phyloP scores from a whole-genome alignment of 2,113 vertebrate genomes.

The Cryptomyrus ogoouensis region DNA sequence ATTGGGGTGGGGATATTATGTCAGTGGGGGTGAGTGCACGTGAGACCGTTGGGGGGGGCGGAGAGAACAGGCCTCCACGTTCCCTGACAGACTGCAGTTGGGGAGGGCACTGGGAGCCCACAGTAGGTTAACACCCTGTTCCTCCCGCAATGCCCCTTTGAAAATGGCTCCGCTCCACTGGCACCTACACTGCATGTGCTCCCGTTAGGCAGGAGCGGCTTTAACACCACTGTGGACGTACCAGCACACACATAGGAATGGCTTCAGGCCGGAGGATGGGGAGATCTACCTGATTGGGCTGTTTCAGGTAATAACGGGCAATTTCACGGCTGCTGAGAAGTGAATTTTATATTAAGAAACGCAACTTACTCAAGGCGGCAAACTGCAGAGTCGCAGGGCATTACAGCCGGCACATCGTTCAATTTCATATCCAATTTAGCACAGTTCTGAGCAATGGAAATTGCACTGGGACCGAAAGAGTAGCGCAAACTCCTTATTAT shows the following conservation, averaged over 20 bases:
- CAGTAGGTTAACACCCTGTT: not conserved
- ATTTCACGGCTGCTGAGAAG: not conserved
- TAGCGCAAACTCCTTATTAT: not conserved
- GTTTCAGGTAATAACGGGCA: not conserved
- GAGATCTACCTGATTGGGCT: not conserved
- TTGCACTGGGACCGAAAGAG: not conserved
- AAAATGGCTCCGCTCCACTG: not conserved
- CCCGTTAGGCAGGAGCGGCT: not conserved
- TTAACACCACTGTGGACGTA: not conserved
- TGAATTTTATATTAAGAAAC: conserved; percentile 1
- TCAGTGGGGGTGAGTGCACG: not conserved
- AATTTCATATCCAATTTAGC: conserved; percentile 9
- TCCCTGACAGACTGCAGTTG: not conserved
- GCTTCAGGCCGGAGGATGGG: not conserved
- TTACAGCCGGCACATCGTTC: not conserved
- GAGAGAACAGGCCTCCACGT: not conserved
- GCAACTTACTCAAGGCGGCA: not conserved
- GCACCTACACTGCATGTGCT: not conserved
- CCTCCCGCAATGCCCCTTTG: not conserved
- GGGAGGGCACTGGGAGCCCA: not conserved
- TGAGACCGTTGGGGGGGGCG: not conserved
- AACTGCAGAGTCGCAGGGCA: not conserved
- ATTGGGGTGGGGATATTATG: not conserved
- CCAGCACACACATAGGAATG: not conserved
- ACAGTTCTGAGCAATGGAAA: not conserved